These are phyloP conservation scores for Cygnus olor DNA, from an alignment of 2,797 vertebrate genomes.

Conservation along the genomic window DNA sequence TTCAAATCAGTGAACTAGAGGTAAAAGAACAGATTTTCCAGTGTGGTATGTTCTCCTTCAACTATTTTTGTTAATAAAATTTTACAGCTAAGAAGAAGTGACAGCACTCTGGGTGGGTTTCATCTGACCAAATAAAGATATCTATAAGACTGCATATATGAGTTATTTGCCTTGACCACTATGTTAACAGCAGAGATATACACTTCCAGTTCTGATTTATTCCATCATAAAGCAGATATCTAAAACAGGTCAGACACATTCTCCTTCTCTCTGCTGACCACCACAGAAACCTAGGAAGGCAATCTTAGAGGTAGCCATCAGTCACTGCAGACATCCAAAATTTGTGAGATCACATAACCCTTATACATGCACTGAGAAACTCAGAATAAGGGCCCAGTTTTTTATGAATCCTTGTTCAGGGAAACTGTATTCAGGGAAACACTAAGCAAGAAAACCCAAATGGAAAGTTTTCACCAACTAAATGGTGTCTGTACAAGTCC, in stretches of 20 bases:
- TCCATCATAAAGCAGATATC: not conserved
- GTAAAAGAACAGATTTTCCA: constrained; percentile 27
- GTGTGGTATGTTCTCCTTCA: not conserved
- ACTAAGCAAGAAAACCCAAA: not conserved
- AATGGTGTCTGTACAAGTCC: not conserved
- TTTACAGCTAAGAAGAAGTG: not conserved
- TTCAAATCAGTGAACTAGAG: constrained; percentile 25
- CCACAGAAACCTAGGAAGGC: not conserved
- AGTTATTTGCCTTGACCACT: not conserved
- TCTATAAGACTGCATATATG: fast-evolving
- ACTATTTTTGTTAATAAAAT: not conserved
- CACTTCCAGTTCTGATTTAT: not conserved
- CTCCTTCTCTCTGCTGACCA: not conserved
- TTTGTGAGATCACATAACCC: not conserved
- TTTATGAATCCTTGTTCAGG: not conserved
- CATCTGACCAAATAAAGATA: fast-evolving
- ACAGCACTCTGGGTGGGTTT: not conserved
- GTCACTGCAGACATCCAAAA: not conserved
- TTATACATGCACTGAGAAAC: not conserved
- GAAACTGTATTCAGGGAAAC: not conserved
- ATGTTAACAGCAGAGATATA: not conserved
- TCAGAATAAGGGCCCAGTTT: not conserved
- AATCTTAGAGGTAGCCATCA: not conserved
- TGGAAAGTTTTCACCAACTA: not conserved
- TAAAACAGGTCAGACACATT: not conserved